phyloP scores from a whole-genome alignment of 2,797 vertebrate species.

The Melopsittacus undulatus region DNA sequence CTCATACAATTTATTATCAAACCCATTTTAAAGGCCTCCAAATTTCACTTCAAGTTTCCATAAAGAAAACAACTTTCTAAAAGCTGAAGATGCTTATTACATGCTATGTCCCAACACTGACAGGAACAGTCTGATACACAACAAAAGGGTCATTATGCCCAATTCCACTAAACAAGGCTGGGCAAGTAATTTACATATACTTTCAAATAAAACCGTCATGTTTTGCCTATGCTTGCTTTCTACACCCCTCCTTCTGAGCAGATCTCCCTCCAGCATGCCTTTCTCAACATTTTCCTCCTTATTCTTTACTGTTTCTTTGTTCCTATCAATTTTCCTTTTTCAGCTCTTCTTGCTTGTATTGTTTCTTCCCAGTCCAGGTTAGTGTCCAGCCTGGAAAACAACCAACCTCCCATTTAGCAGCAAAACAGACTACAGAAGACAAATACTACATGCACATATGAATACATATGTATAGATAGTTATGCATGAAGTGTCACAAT shows the following conservation, averaged over 20 bases:
- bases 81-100: neutral
- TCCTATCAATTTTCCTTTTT: neutral
- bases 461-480: rapidly evolving
- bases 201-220: neutral
- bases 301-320: neutral
- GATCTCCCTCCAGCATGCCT: neutral
- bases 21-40: neutral
- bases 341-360: neutral
- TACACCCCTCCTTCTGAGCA: neutral
- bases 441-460: rapidly evolving
- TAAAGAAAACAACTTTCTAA: neutral
- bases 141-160: neutral
- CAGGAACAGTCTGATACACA: neutral
- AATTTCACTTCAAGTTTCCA: neutral
- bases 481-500: rapidly evolving
- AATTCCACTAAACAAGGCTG: neutral
- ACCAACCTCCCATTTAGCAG: neutral
- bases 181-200: neutral
- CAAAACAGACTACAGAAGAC: neutral
- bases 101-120: neutral
- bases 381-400: neutral
- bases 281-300: neutral
- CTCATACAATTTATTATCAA: neutral
- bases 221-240: neutral
- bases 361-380: neutral